phyloP scores from a whole-genome alignment of 2,113 vertebrate species.

The Vidua chalybeata region DNA sequence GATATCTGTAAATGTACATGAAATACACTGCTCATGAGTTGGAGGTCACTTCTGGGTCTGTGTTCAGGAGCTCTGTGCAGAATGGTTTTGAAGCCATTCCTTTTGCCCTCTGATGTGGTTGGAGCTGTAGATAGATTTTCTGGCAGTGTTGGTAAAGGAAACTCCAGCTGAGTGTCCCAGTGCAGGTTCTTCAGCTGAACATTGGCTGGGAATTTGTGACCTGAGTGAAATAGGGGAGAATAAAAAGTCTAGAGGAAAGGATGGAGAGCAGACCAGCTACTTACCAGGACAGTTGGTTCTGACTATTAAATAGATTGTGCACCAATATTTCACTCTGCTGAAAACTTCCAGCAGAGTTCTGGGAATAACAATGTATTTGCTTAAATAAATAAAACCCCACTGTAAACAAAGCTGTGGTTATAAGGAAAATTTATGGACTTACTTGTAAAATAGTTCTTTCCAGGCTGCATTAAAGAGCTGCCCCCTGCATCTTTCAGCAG shows the following conservation, averaged over 20 bases:
- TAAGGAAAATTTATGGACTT: background rate
- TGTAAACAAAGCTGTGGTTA: background rate
- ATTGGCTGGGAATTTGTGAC: background rate
- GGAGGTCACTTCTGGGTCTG: background rate
- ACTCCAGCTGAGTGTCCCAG: background rate
- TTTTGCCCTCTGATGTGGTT: background rate
- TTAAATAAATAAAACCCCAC: background rate
- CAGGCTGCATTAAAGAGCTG: background rate
- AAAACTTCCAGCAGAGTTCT: background rate
- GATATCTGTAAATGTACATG: rapidly evolving
- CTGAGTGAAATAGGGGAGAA: background rate
- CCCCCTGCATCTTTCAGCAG: background rate
- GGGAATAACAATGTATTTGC: background rate
- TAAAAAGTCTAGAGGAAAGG: background rate
- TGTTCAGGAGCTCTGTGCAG: background rate
- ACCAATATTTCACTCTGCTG: background rate
- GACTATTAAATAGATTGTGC: background rate
- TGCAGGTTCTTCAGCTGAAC: background rate
- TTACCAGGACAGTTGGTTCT: background rate
- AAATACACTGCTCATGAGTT: background rate
- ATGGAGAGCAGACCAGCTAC: background rate
- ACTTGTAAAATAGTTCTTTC: background rate
- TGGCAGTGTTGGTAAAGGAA: background rate
- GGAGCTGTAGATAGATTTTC: background rate
- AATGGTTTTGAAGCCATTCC: background rate